Base-by-base conservation (phyloP, 2,888 invertebrate genomes). In the Noctua comes region DNA sequence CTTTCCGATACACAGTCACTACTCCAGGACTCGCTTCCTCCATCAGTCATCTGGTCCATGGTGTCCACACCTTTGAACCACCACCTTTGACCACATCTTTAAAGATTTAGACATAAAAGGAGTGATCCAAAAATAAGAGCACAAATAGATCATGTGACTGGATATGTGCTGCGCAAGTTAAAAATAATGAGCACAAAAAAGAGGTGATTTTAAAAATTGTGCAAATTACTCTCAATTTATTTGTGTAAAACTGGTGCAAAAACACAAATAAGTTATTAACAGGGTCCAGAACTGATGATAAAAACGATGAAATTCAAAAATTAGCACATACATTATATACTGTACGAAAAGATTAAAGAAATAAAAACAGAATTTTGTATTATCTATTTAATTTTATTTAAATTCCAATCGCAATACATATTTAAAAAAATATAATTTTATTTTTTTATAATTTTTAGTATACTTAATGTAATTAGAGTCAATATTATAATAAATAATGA, bases 61-160 rank as follows among this genome's bases (percentile, higher is more conserved):
- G 31, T 31, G 68, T 48, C 46, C 43, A 68, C 27, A 57, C 46
- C 13, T 59, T 59, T 27, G 21, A 71, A 71, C n/a, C n/a, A n/a
- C n/a, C n/a, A n/a, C n/a, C n/a, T n/a, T n/a, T 2, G 68, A 68
- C 46, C 43, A 68, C 27, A 57, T 59, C 13, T 59, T 59, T 27
- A 27, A 71, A 71, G 27, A 71, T 71, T 2, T 71, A 59, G 57
- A 71, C 5, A 59, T 18, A 62, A 73, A 65, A 65, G 40, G 73
- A 73, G 51, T 43, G 51, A 73, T 65, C 27, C 51, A 51, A 65
- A 65, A 65, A 7, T 73, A 73, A 65, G 73, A 65, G 36, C 65
- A 40, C 51, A 73, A 27, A n/a, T 73, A 2, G 51, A 54, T 27
- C 40, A 66, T 2, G 65, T 64, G 43, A 59, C n/a, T 71, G 13